Base-by-base conservation (phyloP, 2,113 vertebrate genomes). In the Hemibagrus wyckioides region DNA sequence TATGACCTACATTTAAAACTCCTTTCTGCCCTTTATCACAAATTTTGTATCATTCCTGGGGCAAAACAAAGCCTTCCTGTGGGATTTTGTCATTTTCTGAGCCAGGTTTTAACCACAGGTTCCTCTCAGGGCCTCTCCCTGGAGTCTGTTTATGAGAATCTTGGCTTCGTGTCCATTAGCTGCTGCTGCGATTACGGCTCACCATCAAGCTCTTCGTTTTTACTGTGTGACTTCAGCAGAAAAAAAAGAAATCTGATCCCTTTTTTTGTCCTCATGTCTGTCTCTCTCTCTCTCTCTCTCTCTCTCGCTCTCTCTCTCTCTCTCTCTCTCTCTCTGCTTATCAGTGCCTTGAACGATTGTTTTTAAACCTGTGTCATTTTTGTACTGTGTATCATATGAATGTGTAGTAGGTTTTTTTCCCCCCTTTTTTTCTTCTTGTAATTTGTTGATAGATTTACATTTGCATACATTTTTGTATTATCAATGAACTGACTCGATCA, bases 1-100 rank as follows among this genome's bases (percentile, higher is more conserved):
- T 91, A 61, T 95, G 94, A 95, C 94, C 93, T 93, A 94, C 88
- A 94, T 94, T n/a, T 54, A 36, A 83, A 57, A 82, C 48, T 13
- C 23, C 79, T 48, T 63, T 41, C n/a, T 33, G 25, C 82, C 92
- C 86, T 89, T 88, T 69, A 52, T 83, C 65, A 39, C 79, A 23
- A 39, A 71, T 23, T n/a, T 21, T 65, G 23, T 67, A 13, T 67
- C 23, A 50, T 41, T 85, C 67, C 28, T 50, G 67, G 33, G 52
- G 57, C 15, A 57, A n/a, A 65, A 86, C 80, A 85, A 85, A 81
- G 19, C 87, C 73, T 87, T 91, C 87, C 90, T 91, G 33, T 86
- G 82, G 33, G 61, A 82, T 82, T 41, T 57, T 80, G 41, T 81
- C 85, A 30, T 88, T 85, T 83, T 81, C 56, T 76, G 52, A 56